Percentiles rank a stretch among this genome's conserved stretches.
These are phyloP conservation scores for Scyliorhinus canicula DNA, from an alignment of 2,797 vertebrate genomes.

Conservation along the genomic window DNA sequence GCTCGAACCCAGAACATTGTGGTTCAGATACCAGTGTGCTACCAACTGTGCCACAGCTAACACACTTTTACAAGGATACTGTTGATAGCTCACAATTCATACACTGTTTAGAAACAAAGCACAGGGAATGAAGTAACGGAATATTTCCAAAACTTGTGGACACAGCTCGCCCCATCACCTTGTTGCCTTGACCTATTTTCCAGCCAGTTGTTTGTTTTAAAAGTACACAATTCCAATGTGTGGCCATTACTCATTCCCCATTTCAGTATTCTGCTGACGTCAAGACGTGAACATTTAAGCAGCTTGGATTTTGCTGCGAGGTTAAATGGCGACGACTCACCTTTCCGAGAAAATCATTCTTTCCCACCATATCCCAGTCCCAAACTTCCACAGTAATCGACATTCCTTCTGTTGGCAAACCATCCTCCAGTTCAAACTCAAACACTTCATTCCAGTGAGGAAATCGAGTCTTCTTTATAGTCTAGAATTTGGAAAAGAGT, in stretches of 20 bases:
- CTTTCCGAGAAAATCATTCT: constrained; percentile 85
- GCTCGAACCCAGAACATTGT: too few species aligned
- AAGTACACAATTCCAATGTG: not conserved
- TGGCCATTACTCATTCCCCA: not conserved
- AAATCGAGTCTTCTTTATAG: constrained; percentile 85
- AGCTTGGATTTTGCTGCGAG: not conserved
- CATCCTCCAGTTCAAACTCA: constrained; percentile 64
- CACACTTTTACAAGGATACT: not conserved
- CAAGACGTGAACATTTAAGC: not conserved
- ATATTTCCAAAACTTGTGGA: not conserved
- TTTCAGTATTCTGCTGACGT: not conserved
- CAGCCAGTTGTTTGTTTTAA: not conserved
- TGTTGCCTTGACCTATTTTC: not conserved
- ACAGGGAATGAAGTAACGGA: not conserved
- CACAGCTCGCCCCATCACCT: not conserved
- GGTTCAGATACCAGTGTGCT: too few species aligned
- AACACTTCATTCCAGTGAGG: constrained; percentile 81
- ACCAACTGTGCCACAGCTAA: not conserved
- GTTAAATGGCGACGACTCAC: constrained; percentile 52
- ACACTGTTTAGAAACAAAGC: not conserved
- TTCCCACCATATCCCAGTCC: constrained; percentile 95
- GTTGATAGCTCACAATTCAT: not conserved
- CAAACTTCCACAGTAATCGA: constrained; percentile 74
- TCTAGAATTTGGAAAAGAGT: constrained; percentile 54
- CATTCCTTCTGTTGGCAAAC: constrained; percentile 51